Percentiles rank a stretch among this genome's conserved stretches.
Evolutionary conservation across 1,140 invertebrate species (phyloP).

Genomic region (Nymphalis io): DNA sequence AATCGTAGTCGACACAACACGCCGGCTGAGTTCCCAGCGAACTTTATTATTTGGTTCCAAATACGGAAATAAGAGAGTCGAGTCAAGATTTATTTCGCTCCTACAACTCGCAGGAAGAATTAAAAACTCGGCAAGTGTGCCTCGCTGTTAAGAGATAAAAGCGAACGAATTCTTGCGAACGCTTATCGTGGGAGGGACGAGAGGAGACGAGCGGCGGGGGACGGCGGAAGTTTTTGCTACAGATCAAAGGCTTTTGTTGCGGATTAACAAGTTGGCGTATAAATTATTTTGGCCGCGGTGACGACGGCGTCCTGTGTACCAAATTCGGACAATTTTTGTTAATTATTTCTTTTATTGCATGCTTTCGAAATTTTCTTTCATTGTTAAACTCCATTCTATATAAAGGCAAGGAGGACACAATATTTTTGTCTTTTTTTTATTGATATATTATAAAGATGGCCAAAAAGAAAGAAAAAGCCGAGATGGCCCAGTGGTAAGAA

Average conservation of each 20-base stretch:
- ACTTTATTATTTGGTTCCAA: constrained; percentile 26
- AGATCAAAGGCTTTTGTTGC: constrained; percentile 67
- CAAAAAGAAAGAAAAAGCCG: no score
- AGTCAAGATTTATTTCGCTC: constrained; percentile 26
- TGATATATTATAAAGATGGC: no score
- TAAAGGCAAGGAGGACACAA: no score
- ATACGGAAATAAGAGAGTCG: constrained; percentile 19
- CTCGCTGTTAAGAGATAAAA: constrained; percentile 53
- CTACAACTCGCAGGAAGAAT: constrained; percentile 39
- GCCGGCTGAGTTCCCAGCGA: background rate
- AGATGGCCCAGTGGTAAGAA: no score
- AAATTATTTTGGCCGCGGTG: constrained; percentile 45
- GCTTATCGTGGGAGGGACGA: constrained; percentile 34
- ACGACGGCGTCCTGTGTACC: constrained; percentile 5
- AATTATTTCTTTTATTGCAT: constrained; percentile 4
- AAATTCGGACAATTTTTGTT: constrained; percentile 1
- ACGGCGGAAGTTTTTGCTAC: constrained; percentile 48
- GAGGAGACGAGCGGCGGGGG: constrained; percentile 4
- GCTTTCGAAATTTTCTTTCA: constrained; percentile 7
- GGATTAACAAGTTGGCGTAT: constrained; percentile 57
- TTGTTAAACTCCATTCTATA: background rate
- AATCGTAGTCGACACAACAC: constrained; percentile 16
- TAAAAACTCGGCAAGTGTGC: constrained; percentile 54
- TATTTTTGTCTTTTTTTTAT: no score
- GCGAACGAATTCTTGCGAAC: constrained; percentile 42